phyloP scores from a whole-genome alignment of 2,888 invertebrate genomes.

The Molanna angustata region DNA sequence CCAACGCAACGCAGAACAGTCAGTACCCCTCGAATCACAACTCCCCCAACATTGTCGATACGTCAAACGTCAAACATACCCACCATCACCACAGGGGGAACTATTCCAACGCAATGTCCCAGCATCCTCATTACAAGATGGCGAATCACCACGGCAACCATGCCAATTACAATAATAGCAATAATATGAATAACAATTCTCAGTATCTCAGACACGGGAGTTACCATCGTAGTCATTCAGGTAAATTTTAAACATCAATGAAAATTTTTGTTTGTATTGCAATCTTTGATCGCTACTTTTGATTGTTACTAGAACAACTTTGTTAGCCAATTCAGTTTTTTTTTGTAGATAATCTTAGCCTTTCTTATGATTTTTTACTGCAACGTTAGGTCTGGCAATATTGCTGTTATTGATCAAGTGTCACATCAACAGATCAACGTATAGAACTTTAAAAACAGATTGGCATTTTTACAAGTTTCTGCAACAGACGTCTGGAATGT shows the following conservation, averaged over 20 bases:
- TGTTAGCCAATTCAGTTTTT: too few species aligned
- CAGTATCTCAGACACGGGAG: conserved; percentile 53
- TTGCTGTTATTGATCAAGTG: too few species aligned
- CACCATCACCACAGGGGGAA: conserved; percentile 57
- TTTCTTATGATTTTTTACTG: too few species aligned
- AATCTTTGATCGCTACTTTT: background rate
- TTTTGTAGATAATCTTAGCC: too few species aligned
- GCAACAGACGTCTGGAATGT: too few species aligned
- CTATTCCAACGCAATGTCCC: conserved; percentile 39
- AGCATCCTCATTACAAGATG: conserved; percentile 49
- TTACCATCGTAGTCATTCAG: conserved; percentile 52
- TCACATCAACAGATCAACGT: too few species aligned
- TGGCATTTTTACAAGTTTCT: too few species aligned
- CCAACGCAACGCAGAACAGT: conserved; percentile 58
- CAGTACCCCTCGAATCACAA: conserved; percentile 46
- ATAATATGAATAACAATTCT: conserved; percentile 49
- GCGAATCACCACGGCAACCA: conserved; percentile 44
- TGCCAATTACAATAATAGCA: conserved; percentile 34
- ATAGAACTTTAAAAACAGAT: too few species aligned
- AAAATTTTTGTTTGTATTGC: background rate
- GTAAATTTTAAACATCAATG: conserved; percentile 38
- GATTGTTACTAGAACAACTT: too few species aligned
- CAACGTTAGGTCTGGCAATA: too few species aligned
- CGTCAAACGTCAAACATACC: conserved; percentile 58
- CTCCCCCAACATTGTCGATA: conserved; percentile 50